Base-by-base conservation (phyloP, 2,888 invertebrate species). In the Lymantria monacha region DNA sequence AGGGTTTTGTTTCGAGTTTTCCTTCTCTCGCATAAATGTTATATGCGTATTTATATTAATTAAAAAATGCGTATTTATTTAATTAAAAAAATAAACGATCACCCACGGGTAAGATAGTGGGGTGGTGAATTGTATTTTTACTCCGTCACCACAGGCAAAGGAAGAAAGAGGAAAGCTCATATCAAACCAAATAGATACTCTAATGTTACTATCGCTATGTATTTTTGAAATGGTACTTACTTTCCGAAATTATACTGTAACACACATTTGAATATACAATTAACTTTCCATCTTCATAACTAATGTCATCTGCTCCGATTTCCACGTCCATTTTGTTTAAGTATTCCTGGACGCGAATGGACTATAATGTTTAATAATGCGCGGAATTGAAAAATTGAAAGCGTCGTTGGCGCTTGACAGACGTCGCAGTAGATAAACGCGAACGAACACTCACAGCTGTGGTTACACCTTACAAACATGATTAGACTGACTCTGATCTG, bases 291-390 rank as follows among this genome's bases (percentile, higher is more conserved):
- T 87, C 87, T 61, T 87, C 86, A 9, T 76, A 61, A 67, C 85
- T 84, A 31, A 76, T 57, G 48, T 85, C 81, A 55, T 86, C 84
- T 60, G 78, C 82, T 9, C 66, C 79, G 9, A 67, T 64, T 72
- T 89, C 86, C 46, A 85, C 59, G 61, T 88, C 82, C 90, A 90
- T 89, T 60, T 64, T 66, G 11, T 38, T 22, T 15, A 14, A 30
- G 13, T 40, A 43, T 43, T 40, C 30, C n/a, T 30, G 43, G 47
- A 46, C 59, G 72, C 77, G 77, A 81, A 57, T 66, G 31, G 30
- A 51, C 44, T 61, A 64, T 61, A 72, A 66, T 49, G 51, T 61
- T 61, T 22, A 22, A 56, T 70, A 69, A 70, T 63, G 67, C 65
- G 66, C 63, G 62, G 67, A 76, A 83, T 82, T 81, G 76, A 63